These are phyloP conservation scores for Stomatorhinus ivindoensis DNA, from an alignment of 2,113 vertebrate genomes.

Conservation along the genomic window DNA sequence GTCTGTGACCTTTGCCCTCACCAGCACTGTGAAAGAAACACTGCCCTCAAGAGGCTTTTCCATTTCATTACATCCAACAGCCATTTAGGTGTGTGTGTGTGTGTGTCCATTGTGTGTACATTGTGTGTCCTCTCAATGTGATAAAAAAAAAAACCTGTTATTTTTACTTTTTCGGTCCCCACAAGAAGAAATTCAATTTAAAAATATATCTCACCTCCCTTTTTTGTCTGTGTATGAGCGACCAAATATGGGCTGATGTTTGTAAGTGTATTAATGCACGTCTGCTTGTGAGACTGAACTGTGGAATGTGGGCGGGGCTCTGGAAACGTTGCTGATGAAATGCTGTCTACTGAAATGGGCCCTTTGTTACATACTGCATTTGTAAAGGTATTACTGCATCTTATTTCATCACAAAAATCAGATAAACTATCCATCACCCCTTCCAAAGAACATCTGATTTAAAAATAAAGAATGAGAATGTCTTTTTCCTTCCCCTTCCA, in stretches of 20 bases:
- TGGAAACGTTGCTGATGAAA: neutral
- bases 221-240: neutral
- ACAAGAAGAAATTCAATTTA: neutral
- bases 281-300: neutral
- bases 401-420: neutral
- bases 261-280: neutral
- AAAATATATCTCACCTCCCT: neutral
- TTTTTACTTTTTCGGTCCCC: no score
- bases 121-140: neutral
- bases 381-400: neutral
- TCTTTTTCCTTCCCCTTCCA: neutral
- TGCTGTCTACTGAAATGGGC: neutral
- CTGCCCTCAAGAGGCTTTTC: neutral
- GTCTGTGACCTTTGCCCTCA: neutral
- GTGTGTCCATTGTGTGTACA: neutral
- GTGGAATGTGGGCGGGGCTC: neutral
- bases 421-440: neutral
- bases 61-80: neutral
- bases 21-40: neutral
- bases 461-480: neutral
- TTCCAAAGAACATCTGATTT: neutral
- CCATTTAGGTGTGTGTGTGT: neutral
- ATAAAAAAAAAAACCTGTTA: no score
- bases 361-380: neutral
- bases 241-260: neutral